Percentiles rank a stretch among this genome's conserved stretches.
These are phyloP conservation scores for Parnassius orleans DNA, from an alignment of 2,888 invertebrate species.

Conservation along the genomic window DNA sequence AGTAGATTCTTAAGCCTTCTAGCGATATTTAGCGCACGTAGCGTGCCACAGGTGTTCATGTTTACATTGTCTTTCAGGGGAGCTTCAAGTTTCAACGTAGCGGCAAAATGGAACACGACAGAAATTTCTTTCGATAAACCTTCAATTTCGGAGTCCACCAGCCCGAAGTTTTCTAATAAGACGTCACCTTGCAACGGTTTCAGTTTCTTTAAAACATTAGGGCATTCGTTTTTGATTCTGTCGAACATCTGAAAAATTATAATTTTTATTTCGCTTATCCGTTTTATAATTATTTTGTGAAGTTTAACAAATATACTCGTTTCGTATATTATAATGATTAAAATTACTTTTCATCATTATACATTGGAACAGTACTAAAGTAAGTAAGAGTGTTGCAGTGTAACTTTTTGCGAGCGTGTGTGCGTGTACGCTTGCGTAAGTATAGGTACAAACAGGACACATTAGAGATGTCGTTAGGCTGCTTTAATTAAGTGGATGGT, in stretches of 20 bases:
- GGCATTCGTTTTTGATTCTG: constrained; percentile 83
- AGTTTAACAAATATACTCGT: too few species aligned
- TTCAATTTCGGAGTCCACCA: constrained; percentile 81
- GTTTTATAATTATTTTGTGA: too few species aligned
- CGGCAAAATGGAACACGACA: constrained; percentile 95
- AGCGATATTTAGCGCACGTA: constrained; percentile 87
- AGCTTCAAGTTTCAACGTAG: constrained; percentile 94
- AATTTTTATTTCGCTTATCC: too few species aligned
- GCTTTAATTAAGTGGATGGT: too few species aligned
- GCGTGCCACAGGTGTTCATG: constrained; percentile 95
- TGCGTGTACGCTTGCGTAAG: too few species aligned
- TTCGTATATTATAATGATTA: too few species aligned
- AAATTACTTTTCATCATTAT: too few species aligned
- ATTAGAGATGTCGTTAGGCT: too few species aligned
- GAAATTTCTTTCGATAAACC: constrained; percentile 84
- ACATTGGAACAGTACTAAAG: too few species aligned
- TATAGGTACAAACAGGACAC: too few species aligned
- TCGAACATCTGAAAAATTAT: constrained; percentile 82
- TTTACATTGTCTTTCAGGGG: constrained; percentile 91
- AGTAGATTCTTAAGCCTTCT: constrained; percentile 87
- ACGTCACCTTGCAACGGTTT: constrained; percentile 88
- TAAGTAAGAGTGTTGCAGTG: too few species aligned
- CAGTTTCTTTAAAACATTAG: constrained; percentile 86
- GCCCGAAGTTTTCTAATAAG: constrained; percentile 81
- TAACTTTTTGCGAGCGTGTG: too few species aligned